A percentile compares a stretch with the other conserved stretches of the same genome.
These are phyloP conservation scores for Caenorhabditis virilis DNA, from an alignment of 2,888 invertebrate genomes.

Conservation along the genomic window DNA sequence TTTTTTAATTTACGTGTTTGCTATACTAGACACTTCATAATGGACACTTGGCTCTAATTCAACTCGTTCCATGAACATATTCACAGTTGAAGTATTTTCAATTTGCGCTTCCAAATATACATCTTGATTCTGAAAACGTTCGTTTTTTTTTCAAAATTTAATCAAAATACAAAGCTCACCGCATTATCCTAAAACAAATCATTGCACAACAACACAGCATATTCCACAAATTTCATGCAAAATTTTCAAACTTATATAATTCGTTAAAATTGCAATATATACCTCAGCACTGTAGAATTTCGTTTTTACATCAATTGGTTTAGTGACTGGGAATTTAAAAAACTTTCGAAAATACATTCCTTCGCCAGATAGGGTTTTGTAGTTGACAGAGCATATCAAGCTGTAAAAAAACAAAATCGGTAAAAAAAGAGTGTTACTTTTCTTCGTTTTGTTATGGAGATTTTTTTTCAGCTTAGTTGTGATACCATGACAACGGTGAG, in stretches of 20 bases:
- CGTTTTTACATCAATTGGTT: conserved; percentile 96
- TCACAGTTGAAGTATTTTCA: conserved; percentile 89
- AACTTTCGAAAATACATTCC: conserved; percentile 89
- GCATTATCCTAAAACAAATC: conserved; percentile 53
- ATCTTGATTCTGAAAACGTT: conserved; percentile 75
- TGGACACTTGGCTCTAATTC: conserved; percentile 87
- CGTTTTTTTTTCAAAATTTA: too few relatives aligned
- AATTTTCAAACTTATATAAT: too few relatives aligned
- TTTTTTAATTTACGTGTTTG: conserved; percentile 35
- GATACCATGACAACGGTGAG: too few relatives aligned
- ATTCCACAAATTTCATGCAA: conserved; percentile 19
- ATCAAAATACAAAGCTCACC: conserved; percentile 27
- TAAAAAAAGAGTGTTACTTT: too few relatives aligned
- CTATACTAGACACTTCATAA: conserved; percentile 75
- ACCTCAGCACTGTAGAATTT: conserved; percentile 91
- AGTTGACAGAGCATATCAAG: conserved; percentile 92
- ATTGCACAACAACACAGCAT: too few relatives aligned
- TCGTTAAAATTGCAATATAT: too few relatives aligned
- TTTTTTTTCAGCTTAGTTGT: too few relatives aligned
- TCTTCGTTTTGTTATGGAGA: too few relatives aligned
- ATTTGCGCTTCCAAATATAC: conserved; percentile 80
- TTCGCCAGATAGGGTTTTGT: conserved; percentile 78
- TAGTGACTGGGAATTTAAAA: conserved; percentile 92
- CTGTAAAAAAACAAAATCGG: too few relatives aligned
- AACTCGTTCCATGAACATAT: conserved; percentile 92